Conservation (phyloP, 2,797 vertebrate genomes). For the Borostomias antarcticus region DNA sequence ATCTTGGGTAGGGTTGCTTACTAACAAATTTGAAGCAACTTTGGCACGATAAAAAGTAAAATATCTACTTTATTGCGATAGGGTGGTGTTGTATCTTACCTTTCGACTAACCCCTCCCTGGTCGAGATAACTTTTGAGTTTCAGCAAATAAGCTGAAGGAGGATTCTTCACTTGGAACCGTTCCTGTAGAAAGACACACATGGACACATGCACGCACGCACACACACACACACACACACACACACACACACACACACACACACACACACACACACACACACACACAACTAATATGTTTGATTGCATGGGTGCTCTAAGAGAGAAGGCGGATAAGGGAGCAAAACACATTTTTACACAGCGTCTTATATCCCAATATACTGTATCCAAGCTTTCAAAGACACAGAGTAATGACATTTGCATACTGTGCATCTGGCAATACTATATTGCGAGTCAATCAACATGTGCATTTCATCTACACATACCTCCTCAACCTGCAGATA, state of each 20-base stretch:
- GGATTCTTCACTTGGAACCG: conserved; percentile 95
- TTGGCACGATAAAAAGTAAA: too few relatives aligned
- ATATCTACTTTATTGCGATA: too few relatives aligned
- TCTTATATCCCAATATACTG: conserved; percentile 19
- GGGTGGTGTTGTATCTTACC: conserved; percentile 66
- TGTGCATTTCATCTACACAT: not conserved
- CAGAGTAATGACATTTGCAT: not conserved
- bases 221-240: conserved; percentile 20
- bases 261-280: conserved; percentile 25
- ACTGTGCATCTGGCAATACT: not conserved
- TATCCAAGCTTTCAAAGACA: conserved; percentile 6
- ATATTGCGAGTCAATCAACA: not conserved
- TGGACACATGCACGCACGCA: conserved; percentile 21
- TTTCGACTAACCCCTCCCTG: conserved; percentile 86
- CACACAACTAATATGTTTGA: conserved; percentile 37
- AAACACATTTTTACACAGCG: conserved; percentile 38
- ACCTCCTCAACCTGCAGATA: not conserved
- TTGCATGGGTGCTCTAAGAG: conserved; percentile 18
- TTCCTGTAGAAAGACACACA: too few relatives aligned
- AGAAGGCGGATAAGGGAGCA: conserved; percentile 4
- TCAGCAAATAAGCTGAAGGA: conserved; percentile 89
- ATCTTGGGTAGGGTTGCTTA: too few relatives aligned
- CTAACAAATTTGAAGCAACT: too few relatives aligned
- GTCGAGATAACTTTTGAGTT: conserved; percentile 87
- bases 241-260: conserved; percentile 6